Base-by-base conservation (phyloP, 2,113 vertebrate species). In the Laticauda colubrina region DNA sequence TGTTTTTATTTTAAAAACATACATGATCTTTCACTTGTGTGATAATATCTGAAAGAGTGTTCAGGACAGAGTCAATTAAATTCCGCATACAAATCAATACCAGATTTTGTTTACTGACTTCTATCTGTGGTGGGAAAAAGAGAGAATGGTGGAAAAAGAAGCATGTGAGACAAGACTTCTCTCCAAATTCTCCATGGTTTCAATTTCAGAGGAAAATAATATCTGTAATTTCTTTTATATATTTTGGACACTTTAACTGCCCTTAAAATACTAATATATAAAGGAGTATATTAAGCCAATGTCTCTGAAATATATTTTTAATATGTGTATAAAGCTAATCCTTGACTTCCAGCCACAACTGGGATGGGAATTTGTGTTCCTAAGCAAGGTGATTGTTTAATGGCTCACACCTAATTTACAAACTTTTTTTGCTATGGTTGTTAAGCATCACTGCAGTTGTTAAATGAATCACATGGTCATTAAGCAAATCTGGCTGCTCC, bases 261-360 rank as follows among this genome's bases (percentile, higher is more conserved):
- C 54, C 29, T 94, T 96, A 85, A 81, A 91, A 93, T 85, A 39
- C 90, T 94, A 90, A 88, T 39, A 48, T 85, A 29, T 59, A 26
- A 59, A 92, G 34, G 90, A 89, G 75, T 85, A 91, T 59, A 29
- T 48, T 54, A 88, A 6, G 12, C 29, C 85, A 64, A 8, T 5
- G 6, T 69, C 59, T 54, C 21, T 92, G 85, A 91, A 91, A 87
- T 61, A n/a, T 51, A 93, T 93, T 91, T 90, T 90, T 39, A 45
- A 88, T 86, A 26, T 93, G 48, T 95, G 51, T 93, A 29, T 87
- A 69, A 34, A 69, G 12, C 12, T 69, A 69, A 29, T 34, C 14
- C 64, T 69, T 69, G 64, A 34, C 29, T 69, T 69, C 15, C 12
- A 34, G 64, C 64, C 64, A 69, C 64, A 69, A 34, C 15, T 69